Conservation (phyloP, 2,888 invertebrate species). For the Sceliomorpha sp. region DNA sequence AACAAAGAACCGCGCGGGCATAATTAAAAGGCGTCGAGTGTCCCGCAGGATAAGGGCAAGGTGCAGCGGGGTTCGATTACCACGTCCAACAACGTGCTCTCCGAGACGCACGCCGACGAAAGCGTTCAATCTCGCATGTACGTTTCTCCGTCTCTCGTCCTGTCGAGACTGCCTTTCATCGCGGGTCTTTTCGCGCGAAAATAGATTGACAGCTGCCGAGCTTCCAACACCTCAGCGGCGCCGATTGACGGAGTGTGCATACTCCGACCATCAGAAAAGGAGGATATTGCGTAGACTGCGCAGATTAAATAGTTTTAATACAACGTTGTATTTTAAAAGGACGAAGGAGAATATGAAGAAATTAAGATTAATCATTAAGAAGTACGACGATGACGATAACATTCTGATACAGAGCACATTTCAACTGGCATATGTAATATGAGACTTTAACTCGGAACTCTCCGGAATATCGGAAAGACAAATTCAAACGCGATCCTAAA, state of each 20-base stretch:
- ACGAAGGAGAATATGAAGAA: too few species aligned
- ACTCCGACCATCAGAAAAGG: neutral
- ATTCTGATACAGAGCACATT: too few species aligned
- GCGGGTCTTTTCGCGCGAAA: constrained; percentile 56
- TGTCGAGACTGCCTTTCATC: constrained; percentile 45
- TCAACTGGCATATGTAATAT: too few species aligned
- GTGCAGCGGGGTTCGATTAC: constrained; percentile 65
- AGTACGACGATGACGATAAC: too few species aligned
- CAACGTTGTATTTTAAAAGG: too few species aligned
- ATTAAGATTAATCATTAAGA: too few species aligned
- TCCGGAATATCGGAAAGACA: too few species aligned
- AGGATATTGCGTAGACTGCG: too few species aligned
- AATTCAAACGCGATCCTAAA: too few species aligned
- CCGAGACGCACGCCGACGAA: constrained; percentile 53
- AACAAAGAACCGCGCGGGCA: constrained; percentile 64
- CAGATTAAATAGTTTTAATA: too few species aligned
- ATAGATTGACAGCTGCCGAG: constrained; percentile 65
- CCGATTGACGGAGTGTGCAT: constrained; percentile 7
- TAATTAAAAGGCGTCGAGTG: constrained; percentile 75
- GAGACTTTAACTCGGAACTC: too few species aligned
- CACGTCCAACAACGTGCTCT: constrained; percentile 59
- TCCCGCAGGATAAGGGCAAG: constrained; percentile 58
- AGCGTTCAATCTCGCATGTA: constrained; percentile 33
- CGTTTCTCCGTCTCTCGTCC: constrained; percentile 40
- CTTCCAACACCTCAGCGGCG: constrained; percentile 41